Percentiles rank a stretch among this genome's conserved stretches.
These are phyloP conservation scores for Phodopus roborovskii DNA, from an alignment of 2,113 vertebrate genomes.

Conservation along the genomic window DNA sequence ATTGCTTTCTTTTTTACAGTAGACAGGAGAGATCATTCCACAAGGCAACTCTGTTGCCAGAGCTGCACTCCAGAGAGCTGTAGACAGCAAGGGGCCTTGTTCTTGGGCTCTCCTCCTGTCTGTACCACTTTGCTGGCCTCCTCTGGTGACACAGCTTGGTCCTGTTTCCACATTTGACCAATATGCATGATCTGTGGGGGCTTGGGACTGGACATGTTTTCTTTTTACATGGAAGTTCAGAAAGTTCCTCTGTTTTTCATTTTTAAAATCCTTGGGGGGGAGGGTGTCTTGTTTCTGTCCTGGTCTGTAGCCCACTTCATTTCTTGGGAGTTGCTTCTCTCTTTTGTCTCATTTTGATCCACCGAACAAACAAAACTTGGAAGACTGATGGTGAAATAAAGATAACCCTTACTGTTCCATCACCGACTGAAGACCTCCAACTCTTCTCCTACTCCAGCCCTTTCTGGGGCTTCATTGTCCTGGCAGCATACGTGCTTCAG, in stretches of 20 bases:
- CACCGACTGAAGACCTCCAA: neutral
- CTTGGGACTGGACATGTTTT: neutral
- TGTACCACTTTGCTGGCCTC: neutral
- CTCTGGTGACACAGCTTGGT: neutral
- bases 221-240: neutral
- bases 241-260: neutral
- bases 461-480: constrained; percentile 17
- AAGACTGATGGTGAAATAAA: neutral
- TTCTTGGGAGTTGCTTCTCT: neutral
- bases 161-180: neutral
- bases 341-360: neutral
- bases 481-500: neutral
- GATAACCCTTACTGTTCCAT: neutral
- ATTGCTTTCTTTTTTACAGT: neutral
- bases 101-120: neutral
- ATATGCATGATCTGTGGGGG: neutral
- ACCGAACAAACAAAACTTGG: neutral
- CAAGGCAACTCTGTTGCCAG: neutral
- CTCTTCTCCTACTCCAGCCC: neutral
- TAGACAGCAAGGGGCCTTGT: neutral
- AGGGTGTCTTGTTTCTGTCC: neutral
- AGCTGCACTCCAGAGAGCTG: neutral
- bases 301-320: rapidly evolving
- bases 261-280: neutral
- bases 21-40: neutral